Evolutionary conservation across 2,888 invertebrate genomes (phyloP).

Genomic region (Pachymerium ferrugineum): DNA sequence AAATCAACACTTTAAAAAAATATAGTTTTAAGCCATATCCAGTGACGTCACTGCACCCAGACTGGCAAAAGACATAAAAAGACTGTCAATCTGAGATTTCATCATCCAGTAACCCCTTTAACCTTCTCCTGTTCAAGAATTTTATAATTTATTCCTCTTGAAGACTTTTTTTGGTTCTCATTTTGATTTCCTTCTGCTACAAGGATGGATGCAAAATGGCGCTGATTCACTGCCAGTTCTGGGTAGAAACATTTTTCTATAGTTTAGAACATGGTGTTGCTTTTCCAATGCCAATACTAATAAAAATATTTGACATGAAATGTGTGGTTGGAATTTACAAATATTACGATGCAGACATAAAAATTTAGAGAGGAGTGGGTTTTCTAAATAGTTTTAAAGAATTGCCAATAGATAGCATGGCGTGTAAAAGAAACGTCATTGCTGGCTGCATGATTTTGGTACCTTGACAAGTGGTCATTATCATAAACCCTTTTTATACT

Average conservation of each 20-base stretch:
- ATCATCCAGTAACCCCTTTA: not conserved
- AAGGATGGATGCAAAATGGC: constrained; percentile 19
- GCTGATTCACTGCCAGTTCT: constrained; percentile 25
- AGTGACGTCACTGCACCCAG: constrained; percentile 16
- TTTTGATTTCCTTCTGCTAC: not conserved
- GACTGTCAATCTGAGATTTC: not conserved
- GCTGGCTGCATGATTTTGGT: too few species aligned
- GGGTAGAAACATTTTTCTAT: constrained; percentile 19
- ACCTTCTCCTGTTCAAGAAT: not conserved
- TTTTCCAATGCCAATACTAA: constrained; percentile 18
- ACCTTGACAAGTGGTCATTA: too few species aligned
- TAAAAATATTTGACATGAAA: constrained; percentile 16
- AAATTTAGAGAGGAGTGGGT: too few species aligned
- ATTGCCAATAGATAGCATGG: too few species aligned
- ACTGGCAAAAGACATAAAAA: not conserved
- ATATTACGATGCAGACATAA: not conserved
- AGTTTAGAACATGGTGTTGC: constrained; percentile 25
- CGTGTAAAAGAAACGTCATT: too few species aligned
- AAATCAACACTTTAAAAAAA: not conserved
- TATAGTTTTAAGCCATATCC: constrained; percentile 20
- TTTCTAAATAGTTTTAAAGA: too few species aligned
- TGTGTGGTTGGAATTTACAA: not conserved
- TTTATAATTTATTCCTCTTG: not conserved
- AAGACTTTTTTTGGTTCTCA: not conserved
- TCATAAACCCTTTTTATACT: too few species aligned